Conservation (phyloP, 2,797 vertebrate species). For the Limnodromus scolopaceus region DNA sequence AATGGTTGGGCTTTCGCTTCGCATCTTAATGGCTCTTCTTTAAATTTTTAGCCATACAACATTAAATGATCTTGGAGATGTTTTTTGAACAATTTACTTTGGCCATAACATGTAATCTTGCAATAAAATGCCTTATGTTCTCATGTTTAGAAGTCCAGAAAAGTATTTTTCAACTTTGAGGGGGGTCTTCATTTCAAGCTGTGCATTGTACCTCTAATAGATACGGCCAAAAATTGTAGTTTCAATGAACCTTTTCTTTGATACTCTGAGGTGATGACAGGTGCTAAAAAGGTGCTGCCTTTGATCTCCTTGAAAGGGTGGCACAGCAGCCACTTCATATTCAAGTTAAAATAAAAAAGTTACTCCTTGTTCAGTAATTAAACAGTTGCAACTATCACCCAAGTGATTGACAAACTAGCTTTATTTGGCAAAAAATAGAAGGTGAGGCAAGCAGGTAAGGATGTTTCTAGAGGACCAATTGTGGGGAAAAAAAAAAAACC, state of each 20-base stretch:
- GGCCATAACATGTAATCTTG: background rate
- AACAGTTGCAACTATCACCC: background rate
- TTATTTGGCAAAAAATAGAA: background rate
- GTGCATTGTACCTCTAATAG: background rate
- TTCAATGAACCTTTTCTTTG: background rate
- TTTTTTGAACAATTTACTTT: background rate
- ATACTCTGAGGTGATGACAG: background rate
- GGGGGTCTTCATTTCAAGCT: background rate
- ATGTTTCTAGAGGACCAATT: background rate
- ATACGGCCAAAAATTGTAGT: accelerated
- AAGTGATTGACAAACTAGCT: background rate
- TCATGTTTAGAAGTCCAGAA: background rate
- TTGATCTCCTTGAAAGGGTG: background rate
- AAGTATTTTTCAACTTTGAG: background rate
- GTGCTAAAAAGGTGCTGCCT: background rate
- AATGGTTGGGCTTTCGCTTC: background rate
- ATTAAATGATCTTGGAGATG: background rate
- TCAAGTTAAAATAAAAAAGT: background rate
- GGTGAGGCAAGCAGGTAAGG: background rate
- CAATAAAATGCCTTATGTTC: background rate
- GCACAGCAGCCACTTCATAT: background rate
- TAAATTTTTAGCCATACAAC: background rate
- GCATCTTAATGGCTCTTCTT: background rate
- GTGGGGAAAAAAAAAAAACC: too few relatives aligned
- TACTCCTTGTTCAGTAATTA: background rate